Evolutionary conservation across 2,888 invertebrate species (phyloP), one percentile per base, ranked within the genome.

Genomic region (Parapristionchus giblindavisi): DNA sequence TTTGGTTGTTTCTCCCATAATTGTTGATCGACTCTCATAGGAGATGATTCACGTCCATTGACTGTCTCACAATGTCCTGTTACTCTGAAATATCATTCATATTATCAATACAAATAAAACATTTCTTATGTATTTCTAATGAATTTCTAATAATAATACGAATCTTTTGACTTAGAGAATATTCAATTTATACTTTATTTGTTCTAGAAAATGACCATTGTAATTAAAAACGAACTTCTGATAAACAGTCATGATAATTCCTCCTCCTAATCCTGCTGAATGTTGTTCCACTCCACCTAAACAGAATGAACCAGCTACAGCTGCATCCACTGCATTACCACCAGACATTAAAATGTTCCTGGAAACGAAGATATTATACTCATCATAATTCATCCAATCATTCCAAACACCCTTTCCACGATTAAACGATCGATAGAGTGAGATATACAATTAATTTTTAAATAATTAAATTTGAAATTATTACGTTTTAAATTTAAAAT

Each of bases 321-420:
- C 81, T 1, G 82, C 77, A 29, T 82, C 82, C 0, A 80, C 77
- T 14, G 81, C 81, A 43, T 82, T 82, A n/a, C 82, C 82, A n/a
- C 80, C 81, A 17, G 78, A 71, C 17, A 81, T 77, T 17, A 82
- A 61, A 21, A 81, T 52, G 36, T 73, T 73, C 38, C 73, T 73
- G 61, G 1, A 36, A 43, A 40, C 11, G 11, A 5, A 36, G n/a
- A n/a, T 60, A 3, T 29, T 4, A 43, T n/a, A 27, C 29, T 65
- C 27, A 6, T 21, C 27, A 14, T 58, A 48, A 14, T 48, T 14
- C 48, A 21, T 14, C 11, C 11, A 48, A 60, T 17, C 43, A 8
- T 43, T 43, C 43, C 8, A 17, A 43, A 43, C 17, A 43, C 11
- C 43, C 11, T n/a, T 54, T 54, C 6, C 5, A 14, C 56, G n/a